These are phyloP conservation scores for Pardosa pseudoannulata DNA, from an alignment of 2,888 invertebrate species.

Conservation along the genomic window DNA sequence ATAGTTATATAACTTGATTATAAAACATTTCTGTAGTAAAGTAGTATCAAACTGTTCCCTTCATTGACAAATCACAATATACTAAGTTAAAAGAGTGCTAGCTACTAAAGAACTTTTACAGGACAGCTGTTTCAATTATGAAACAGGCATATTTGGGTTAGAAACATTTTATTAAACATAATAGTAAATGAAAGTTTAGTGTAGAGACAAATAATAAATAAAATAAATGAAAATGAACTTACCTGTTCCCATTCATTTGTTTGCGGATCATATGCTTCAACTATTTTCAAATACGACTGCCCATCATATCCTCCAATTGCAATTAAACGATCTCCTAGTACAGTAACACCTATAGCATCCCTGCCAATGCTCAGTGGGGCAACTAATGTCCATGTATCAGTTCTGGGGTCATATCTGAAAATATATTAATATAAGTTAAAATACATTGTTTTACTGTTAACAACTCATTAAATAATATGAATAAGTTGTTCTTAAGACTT, in stretches of 20 bases:
- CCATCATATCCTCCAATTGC: constrained; percentile 96
- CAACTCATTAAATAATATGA: too few species aligned
- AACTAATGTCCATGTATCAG: constrained; percentile 79
- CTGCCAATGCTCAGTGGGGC: constrained; percentile 79
- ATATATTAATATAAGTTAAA: too few species aligned
- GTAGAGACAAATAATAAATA: neutral
- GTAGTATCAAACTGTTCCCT: too few species aligned
- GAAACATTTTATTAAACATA: neutral
- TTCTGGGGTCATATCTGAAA: constrained; percentile 78
- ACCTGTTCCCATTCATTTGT: constrained; percentile 80
- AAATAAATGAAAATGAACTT: constrained; percentile 59
- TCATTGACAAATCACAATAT: too few species aligned
- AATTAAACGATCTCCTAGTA: constrained; percentile 88
- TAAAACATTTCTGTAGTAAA: too few species aligned
- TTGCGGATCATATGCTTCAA: constrained; percentile 91
- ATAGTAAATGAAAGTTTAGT: neutral
- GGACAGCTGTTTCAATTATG: too few species aligned
- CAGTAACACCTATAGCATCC: constrained; percentile 82
- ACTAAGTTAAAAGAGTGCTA: too few species aligned
- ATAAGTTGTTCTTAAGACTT: too few species aligned
- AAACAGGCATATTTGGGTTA: neutral
- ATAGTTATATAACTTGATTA: too few species aligned
- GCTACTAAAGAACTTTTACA: too few species aligned
- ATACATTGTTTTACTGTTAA: too few species aligned
- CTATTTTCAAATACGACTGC: constrained; percentile 88